Percentiles rank a stretch among this genome's conserved stretches.
Conservation (phyloP, 2,113 vertebrate species). For the Leucosticte australis region DNA sequence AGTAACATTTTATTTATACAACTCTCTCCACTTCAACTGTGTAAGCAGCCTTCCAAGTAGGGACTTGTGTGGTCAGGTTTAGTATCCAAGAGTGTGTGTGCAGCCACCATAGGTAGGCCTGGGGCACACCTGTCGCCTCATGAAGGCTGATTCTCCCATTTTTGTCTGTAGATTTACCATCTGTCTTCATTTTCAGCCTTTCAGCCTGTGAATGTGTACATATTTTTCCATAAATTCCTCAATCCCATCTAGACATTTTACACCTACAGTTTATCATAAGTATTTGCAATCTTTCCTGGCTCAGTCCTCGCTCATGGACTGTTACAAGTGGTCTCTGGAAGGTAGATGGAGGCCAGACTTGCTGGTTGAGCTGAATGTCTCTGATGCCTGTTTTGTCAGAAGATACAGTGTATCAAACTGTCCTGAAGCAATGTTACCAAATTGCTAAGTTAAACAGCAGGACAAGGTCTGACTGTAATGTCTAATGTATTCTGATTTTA, state of each 20-base stretch:
- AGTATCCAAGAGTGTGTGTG: neutral
- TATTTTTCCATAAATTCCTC: neutral
- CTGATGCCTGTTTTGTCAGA: neutral
- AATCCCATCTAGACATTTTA: neutral
- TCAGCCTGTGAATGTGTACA: neutral
- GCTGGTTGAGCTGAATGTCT: neutral
- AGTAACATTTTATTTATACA: neutral
- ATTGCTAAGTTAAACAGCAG: neutral
- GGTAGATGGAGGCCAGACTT: neutral
- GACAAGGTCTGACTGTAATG: neutral
- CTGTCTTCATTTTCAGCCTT: neutral
- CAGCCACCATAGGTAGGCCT: neutral
- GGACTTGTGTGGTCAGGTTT: neutral
- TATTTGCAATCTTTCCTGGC: rapidly evolving
- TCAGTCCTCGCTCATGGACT: rapidly evolving
- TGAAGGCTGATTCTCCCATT: neutral
- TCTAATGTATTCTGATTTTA: neutral
- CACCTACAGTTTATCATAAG: rapidly evolving
- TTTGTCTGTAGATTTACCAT: neutral
- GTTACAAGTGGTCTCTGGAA: neutral
- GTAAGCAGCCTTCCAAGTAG: neutral
- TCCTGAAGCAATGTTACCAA: neutral
- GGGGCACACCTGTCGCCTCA: neutral
- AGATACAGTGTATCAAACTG: neutral
- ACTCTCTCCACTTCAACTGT: neutral